Evolutionary conservation across 2,888 invertebrate genomes (phyloP).

Genomic region (Phaedon cochleariae): DNA sequence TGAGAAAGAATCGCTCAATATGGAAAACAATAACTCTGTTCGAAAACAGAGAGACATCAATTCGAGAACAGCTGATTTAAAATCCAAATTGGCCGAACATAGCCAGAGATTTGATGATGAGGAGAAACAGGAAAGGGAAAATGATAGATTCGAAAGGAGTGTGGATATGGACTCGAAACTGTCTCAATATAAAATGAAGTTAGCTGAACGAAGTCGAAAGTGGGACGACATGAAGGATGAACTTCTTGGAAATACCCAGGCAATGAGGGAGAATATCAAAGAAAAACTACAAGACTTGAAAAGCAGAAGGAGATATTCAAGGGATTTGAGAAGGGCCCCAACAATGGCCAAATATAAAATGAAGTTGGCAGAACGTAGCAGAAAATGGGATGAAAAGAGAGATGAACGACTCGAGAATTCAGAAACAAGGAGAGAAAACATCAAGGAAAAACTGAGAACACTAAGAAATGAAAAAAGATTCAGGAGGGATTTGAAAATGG

Average conservation of each 20-base stretch:
- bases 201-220: conserved; percentile 27
- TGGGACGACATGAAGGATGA: conserved; percentile 36
- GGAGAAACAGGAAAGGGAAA: conserved; percentile 16
- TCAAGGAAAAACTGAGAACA: conserved; percentile 15
- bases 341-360: conserved; percentile 5
- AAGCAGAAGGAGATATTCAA: neutral
- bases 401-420: conserved; percentile 27
- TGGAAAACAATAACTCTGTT: conserved; percentile 12
- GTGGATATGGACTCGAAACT: conserved; percentile 15
- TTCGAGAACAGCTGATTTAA: no score
- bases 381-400: conserved; percentile 29
- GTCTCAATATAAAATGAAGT: conserved; percentile 25
- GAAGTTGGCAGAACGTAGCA: conserved; percentile 27
- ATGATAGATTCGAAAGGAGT: conserved; percentile 9
- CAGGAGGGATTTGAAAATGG: conserved; percentile 14
- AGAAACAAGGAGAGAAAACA: neutral
- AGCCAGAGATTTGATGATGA: no score
- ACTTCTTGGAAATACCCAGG: conserved; percentile 28
- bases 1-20: neutral
- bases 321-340: neutral
- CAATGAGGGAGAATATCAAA: conserved; percentile 21
- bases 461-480: conserved; percentile 4
- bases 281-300: conserved; percentile 12
- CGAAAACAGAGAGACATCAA: no score
- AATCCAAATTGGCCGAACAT: no score